Percentiles rank a stretch among this genome's conserved stretches.
These are phyloP conservation scores for Eupelmus urozonus DNA, from an alignment of 2,888 invertebrate genomes.

Conservation along the genomic window DNA sequence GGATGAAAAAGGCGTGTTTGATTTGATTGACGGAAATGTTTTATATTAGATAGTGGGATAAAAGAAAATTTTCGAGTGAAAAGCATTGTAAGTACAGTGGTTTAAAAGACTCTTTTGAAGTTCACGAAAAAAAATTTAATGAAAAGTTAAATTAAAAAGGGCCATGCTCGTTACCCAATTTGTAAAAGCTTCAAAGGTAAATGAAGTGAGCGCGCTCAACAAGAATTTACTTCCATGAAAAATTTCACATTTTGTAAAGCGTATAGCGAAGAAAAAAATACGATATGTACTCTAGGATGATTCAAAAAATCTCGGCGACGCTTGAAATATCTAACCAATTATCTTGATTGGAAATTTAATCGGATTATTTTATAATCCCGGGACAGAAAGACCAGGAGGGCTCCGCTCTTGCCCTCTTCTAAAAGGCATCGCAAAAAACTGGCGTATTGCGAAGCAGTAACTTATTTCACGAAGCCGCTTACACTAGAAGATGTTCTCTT, in stretches of 20 bases:
- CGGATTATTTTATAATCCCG: conserved; percentile 49
- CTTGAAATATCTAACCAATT: conserved; percentile 50
- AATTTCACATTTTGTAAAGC: neutral
- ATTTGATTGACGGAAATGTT: no score
- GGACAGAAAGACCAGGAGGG: neutral
- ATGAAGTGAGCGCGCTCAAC: neutral
- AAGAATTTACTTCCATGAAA: conserved; percentile 9
- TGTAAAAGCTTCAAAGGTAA: neutral
- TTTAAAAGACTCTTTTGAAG: neutral
- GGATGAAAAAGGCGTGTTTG: no score
- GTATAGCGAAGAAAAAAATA: neutral
- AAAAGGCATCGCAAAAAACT: conserved; percentile 19
- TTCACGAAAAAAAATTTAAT: neutral
- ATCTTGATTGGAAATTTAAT: conserved; percentile 54
- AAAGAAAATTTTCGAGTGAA: no score
- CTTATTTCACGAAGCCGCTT: conserved; percentile 32
- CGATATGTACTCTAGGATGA: neutral
- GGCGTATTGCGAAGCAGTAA: conserved; percentile 28
- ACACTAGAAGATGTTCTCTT: neutral
- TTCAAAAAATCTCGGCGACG: conserved; percentile 4
- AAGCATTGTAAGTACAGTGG: neutral
- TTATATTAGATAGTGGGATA: no score
- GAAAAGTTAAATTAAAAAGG: neutral
- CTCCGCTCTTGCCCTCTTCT: neutral
- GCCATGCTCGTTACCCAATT: neutral